Conservation (phyloP, 2,797 vertebrate species). For the Apogon talboti region DNA sequence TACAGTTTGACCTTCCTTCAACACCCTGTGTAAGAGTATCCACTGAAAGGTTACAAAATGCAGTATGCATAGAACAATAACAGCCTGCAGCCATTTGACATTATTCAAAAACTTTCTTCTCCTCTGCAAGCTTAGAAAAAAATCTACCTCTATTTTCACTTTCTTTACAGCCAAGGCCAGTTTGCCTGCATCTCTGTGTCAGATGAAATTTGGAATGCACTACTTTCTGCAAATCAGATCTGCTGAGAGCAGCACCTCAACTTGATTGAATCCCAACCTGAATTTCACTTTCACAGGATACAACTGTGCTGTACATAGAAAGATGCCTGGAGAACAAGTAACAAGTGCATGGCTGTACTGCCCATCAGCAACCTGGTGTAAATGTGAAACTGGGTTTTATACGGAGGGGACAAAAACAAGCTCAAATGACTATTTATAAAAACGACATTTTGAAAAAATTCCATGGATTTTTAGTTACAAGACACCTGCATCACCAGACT, state of each 20-base stretch:
- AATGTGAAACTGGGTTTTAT: slow-evolving; percentile 17
- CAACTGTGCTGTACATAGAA: slow-evolving; percentile 32
- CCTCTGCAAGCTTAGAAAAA: slow-evolving; percentile 27
- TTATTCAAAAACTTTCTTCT: slow-evolving; percentile 40
- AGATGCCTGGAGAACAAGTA: background rate
- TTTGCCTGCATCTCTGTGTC: slow-evolving; percentile 28
- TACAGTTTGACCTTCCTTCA: slow-evolving; percentile 32
- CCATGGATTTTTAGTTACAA: slow-evolving; percentile 9
- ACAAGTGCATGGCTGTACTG: background rate
- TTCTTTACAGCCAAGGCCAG: slow-evolving; percentile 1
- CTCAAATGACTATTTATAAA: slow-evolving; percentile 7
- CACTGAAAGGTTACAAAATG: slow-evolving; percentile 52
- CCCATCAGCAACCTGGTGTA: slow-evolving; percentile 11
- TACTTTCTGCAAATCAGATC: slow-evolving; percentile 60
- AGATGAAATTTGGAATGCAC: slow-evolving; percentile 47
- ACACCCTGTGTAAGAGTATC: slow-evolving; percentile 11
- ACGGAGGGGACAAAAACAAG: slow-evolving; percentile 9
- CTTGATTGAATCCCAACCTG: slow-evolving; percentile 54
- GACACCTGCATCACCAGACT: slow-evolving; percentile 23
- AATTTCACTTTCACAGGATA: slow-evolving; percentile 43
- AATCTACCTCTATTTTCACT: slow-evolving; percentile 20
- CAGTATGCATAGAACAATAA: slow-evolving; percentile 48
- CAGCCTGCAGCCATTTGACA: slow-evolving; percentile 46
- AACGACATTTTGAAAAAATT: slow-evolving; percentile 2
- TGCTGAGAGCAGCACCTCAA: slow-evolving; percentile 60